Evolutionary conservation across 2,113 vertebrate species (phyloP), one percentile per base, ranked within the genome.

Genomic region (Bubo scandiacus): DNA sequence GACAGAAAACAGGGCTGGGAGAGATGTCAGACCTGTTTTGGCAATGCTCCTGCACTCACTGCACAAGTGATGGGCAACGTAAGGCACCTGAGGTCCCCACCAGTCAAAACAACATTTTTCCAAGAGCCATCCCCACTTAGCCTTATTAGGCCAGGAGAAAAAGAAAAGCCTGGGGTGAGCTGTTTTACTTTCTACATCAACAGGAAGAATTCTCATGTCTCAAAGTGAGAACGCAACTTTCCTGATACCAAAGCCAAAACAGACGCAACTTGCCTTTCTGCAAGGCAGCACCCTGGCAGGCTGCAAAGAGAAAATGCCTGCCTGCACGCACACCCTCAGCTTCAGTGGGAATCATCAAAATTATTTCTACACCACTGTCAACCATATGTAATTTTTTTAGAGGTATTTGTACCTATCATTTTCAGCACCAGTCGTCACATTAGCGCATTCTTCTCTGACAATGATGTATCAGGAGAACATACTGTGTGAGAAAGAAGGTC

Each of bases 1-100:
- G 30, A 26, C 1, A 1, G 32, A 51, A 73, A 88, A 73, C 0
- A 0, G 71, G 29, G 23, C 36, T 2, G 0, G 20, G 10, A 88
- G 22, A 11, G 19, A n/a, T 25, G 20, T 55, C 75, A 77, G 36
- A 83, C 67, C 20, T 70, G 5, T 58, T 91, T 55, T 2, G 6
- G 26, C 0, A 2, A 72, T 1, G 10, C 30, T 72, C 40, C 36
- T 1, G 2, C 17, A 51, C 58, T 55, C 74, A 11, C 21, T 55
- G 74, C 2, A 4, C 0, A 1, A 81, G 11, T 6, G 15, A 61
- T 2, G 15, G 42, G 32, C 45, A 65, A 82, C 38, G 25, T 23
- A 61, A 82, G 32, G 45, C 12, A 94, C 36, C n/a, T 18, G 12
- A 67, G 5, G 43, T 38, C 19, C 29, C 22, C 45, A 57, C 10